Base-by-base conservation (phyloP, 2,888 invertebrate species). In the Oligia strigilis region DNA sequence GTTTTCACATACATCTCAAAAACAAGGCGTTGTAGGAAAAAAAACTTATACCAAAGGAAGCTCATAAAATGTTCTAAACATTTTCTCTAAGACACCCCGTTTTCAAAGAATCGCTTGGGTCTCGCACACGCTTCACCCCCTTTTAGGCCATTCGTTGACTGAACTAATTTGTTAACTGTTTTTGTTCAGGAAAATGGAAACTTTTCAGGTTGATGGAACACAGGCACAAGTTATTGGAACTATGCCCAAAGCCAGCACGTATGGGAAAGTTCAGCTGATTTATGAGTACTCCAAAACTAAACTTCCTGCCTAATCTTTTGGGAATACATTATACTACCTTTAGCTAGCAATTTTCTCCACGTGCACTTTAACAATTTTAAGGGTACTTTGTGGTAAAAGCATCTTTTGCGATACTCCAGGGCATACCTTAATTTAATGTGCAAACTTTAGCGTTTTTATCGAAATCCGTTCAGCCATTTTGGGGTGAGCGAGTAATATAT, bases 221-320 rank as follows among this genome's bases (percentile, higher is more conserved):
- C 58, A 75, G 23, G 23, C 36, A 55, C 6, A 36, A 14, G 8
- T 14, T 75, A 49, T 82, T 82, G 64, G 79, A 65, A 65, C 55
- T 13, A 17, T 49, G 58, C 82, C 64, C 40, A 65, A 75, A 82
- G n/a, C 8, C 29, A 46, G 62, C 11, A 36, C 6, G 58, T 77
- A 64, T 23, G 19, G 4, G 23, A 43, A 43, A 43, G 52, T 55
- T 65, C 29, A 65, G 11, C 13, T 65, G 78, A 55, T 65, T 78
- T 78, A 78, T 17, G 29, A 55, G 17, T 55, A 36, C 62, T 73
- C 36, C 11, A 46, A 1, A 73, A 81, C 19, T n/a, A 1, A 73
- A 81, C 19, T n/a, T 0, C 3, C n/a, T 36, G 2, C 3, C 14
- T 19, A 19, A 64, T n/a, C 36, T 46, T 64, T 46, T 58, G 46